Conservation (phyloP, 2,888 invertebrate genomes). For the Hyposoter didymator region DNA sequence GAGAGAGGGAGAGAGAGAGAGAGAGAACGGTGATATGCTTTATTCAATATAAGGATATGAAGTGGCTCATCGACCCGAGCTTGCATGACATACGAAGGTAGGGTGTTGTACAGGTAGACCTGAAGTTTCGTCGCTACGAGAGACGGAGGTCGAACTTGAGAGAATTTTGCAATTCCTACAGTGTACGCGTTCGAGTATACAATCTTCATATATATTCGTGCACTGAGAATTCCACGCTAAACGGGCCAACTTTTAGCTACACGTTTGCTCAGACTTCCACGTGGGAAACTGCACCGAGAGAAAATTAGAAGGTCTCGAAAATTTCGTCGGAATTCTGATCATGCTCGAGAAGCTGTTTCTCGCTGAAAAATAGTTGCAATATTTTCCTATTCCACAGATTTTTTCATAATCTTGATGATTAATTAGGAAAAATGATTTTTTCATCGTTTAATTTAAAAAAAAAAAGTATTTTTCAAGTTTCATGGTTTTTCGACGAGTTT, state of each 20-base stretch:
- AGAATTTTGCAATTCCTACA: slow-evolving; percentile 59
- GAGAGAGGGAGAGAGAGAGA: slow-evolving; percentile 27
- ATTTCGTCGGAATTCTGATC: neutral
- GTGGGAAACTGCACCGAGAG: too few species aligned
- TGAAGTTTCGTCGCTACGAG: slow-evolving; percentile 38
- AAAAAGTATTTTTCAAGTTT: neutral
- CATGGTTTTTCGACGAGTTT: neutral
- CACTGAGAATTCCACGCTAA: slow-evolving; percentile 12
- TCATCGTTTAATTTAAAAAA: too few species aligned
- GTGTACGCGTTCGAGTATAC: slow-evolving; percentile 33
- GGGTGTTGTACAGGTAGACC: slow-evolving; percentile 42
- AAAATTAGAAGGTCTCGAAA: neutral
- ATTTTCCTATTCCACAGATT: neutral
- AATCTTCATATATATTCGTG: neutral
- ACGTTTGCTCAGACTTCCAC: too few species aligned
- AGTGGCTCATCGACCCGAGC: slow-evolving; percentile 60
- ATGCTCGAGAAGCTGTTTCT: neutral
- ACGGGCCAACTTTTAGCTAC: neutral
- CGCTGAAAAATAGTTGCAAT: neutral
- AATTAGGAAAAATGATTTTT: too few species aligned
- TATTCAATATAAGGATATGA: slow-evolving; percentile 50
- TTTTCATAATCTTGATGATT: too few species aligned
- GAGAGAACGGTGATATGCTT: slow-evolving; percentile 39
- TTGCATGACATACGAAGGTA: slow-evolving; percentile 3
- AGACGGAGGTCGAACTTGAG: slow-evolving; percentile 54